A percentile compares a stretch with the other conserved stretches of the same genome.
Evolutionary conservation across 2,888 invertebrate species (phyloP).

Genomic region (Eupithecia abbreviata): DNA sequence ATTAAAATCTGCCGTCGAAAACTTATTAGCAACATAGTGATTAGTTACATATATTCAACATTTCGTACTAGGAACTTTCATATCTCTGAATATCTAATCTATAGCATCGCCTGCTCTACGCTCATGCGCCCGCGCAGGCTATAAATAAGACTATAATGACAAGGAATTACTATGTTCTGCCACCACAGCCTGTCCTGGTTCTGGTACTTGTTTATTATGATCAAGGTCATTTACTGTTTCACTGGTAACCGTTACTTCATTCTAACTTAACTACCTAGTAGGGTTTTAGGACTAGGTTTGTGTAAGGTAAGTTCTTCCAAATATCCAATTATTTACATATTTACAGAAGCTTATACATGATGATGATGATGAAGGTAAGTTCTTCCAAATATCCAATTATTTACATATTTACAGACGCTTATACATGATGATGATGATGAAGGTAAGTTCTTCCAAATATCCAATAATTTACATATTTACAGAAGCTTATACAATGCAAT

Average conservation of each 20-base stretch:
- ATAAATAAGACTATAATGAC: constrained; percentile 82
- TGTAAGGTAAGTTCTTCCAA: neutral
- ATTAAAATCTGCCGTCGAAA: neutral
- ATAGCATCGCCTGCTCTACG: constrained; percentile 57
- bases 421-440: no score
- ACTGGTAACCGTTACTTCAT: constrained; percentile 48
- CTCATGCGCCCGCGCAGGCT: constrained; percentile 66
- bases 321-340: neutral
- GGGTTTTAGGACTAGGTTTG: neutral
- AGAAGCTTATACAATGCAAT: no score
- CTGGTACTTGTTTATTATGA: constrained; percentile 58
- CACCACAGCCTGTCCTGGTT: constrained; percentile 69
- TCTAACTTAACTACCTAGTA: neutral
- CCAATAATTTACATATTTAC: neutral
- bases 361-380: no score
- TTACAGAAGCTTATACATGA: no score
- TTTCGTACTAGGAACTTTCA: neutral
- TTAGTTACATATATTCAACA: no score
- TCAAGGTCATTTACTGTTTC: constrained; percentile 57
- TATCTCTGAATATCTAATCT: constrained; percentile 50
- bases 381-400: neutral
- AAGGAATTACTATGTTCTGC: constrained; percentile 79
- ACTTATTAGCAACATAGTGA: no score
- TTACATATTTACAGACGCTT: no score
- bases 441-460: neutral